A percentile compares a stretch with the other conserved stretches of the same genome.
Conservation (phyloP, 2,113 vertebrate genomes). For the Silurus meridionalis region DNA sequence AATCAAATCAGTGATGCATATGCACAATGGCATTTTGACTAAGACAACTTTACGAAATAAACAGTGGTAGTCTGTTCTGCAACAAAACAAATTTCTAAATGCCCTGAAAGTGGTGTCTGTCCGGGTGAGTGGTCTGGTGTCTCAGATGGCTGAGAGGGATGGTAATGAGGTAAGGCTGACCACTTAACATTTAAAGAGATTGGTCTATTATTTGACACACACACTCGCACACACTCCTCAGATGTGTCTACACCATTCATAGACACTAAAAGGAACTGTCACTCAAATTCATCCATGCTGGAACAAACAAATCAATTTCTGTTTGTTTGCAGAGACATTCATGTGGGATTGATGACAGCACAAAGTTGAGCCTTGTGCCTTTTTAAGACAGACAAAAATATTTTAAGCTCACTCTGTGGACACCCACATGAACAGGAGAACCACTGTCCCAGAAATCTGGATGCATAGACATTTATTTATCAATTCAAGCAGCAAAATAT, state of each 20-base stretch:
- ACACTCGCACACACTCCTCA: neutral
- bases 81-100: neutral
- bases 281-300: neutral
- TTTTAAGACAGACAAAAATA: neutral
- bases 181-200: slow-evolving; percentile 24
- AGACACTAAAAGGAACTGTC: neutral
- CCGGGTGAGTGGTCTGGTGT: neutral
- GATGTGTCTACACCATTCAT: neutral
- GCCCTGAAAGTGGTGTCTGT: neutral
- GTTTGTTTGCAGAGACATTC: neutral
- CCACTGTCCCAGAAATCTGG: neutral
- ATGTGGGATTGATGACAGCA: neutral
- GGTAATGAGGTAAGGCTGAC: slow-evolving; percentile 19
- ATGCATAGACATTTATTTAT: neutral
- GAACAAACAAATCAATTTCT: neutral
- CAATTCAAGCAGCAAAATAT: neutral
- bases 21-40: neutral
- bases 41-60: neutral
- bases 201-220: neutral
- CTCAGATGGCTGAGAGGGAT: neutral
- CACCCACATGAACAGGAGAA: neutral
- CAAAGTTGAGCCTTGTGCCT: neutral
- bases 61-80: neutral
- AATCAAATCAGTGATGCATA: neutral
- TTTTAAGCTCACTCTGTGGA: neutral